Evolutionary conservation across 2,888 invertebrate species (phyloP).

Genomic region (Macaria notata): DNA sequence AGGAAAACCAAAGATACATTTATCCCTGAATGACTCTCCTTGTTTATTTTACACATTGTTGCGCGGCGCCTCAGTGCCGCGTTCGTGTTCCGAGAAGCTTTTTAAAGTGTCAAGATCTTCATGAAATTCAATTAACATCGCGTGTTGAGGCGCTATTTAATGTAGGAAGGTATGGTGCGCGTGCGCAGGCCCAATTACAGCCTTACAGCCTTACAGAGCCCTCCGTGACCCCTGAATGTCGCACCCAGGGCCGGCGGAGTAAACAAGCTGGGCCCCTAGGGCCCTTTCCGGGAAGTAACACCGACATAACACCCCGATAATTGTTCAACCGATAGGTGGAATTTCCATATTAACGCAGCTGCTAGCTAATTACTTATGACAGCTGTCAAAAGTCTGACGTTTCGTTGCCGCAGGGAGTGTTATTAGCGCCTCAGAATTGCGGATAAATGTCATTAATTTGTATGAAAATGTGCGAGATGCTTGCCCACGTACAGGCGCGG

Average conservation of each 20-base stretch:
- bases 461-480: conserved; percentile 22
- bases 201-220: conserved; percentile 14
- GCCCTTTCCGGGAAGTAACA: conserved; percentile 60
- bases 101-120: conserved; percentile 22
- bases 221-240: conserved; percentile 47
- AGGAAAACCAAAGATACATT: conserved; percentile 30
- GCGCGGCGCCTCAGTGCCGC: conserved; percentile 17
- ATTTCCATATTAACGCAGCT: conserved; percentile 40
- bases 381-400: conserved; percentile 34
- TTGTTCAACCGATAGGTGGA: conserved; percentile 35
- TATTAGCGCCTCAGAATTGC: conserved; percentile 39
- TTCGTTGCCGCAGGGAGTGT: conserved; percentile 25
- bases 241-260: conserved; percentile 44
- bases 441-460: conserved; percentile 35
- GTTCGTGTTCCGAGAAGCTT: conserved; percentile 10
- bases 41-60: conserved; percentile 5
- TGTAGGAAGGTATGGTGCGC: conserved; percentile 31
- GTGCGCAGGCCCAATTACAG: conserved; percentile 37
- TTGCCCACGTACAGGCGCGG: conserved; percentile 6
- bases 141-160: conserved; percentile 29
- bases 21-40: no score
- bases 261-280: conserved; percentile 46
- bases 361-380: conserved; percentile 39
- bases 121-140: conserved; percentile 23
- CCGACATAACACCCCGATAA: conserved; percentile 43